Evolutionary conservation across 2,888 invertebrate species (phyloP).

Genomic region (Molorchus minor): DNA sequence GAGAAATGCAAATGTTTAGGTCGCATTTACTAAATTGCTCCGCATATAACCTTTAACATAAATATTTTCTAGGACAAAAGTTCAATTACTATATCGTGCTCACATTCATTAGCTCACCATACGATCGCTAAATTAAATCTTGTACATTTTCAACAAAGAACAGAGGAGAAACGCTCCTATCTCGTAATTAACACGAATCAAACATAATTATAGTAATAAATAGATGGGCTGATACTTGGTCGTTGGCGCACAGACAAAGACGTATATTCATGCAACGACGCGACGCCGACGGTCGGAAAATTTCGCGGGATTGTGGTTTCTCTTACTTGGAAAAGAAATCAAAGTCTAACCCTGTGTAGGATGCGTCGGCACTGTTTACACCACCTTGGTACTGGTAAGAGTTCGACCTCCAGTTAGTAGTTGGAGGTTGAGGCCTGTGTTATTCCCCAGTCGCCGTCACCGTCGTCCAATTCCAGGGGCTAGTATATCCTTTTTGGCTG

Average conservation of each 20-base stretch:
- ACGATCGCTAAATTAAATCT: background rate
- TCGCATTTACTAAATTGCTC: slow-evolving; percentile 7
- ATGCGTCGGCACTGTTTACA: slow-evolving; percentile 51
- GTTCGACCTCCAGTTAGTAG: slow-evolving; percentile 57
- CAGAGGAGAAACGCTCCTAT: background rate
- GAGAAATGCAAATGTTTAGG: slow-evolving; percentile 8
- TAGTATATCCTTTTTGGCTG: slow-evolving; percentile 71
- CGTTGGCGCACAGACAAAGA: slow-evolving; percentile 5
- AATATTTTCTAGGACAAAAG: slow-evolving; percentile 11
- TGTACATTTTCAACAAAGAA: slow-evolving; percentile 11
- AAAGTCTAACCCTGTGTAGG: slow-evolving; percentile 59
- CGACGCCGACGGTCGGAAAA: too few species aligned
- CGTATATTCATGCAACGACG: background rate
- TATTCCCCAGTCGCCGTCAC: slow-evolving; percentile 74
- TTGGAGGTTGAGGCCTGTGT: slow-evolving; percentile 67
- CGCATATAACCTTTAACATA: slow-evolving; percentile 6
- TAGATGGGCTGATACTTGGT: slow-evolving; percentile 20
- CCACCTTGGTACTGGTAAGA: slow-evolving; percentile 43
- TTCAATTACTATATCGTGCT: slow-evolving; percentile 12
- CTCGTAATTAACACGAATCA: slow-evolving; percentile 7
- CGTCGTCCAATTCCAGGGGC: slow-evolving; percentile 72
- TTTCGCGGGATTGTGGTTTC: slow-evolving; percentile 4
- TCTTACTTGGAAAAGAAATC: slow-evolving; percentile 57
- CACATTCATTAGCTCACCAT: slow-evolving; percentile 8
- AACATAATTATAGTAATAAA: slow-evolving; percentile 5